Percentiles rank a stretch among this genome's conserved stretches.
Conservation (phyloP, 2,113 vertebrate species). For the Cynocephalus volans region DNA sequence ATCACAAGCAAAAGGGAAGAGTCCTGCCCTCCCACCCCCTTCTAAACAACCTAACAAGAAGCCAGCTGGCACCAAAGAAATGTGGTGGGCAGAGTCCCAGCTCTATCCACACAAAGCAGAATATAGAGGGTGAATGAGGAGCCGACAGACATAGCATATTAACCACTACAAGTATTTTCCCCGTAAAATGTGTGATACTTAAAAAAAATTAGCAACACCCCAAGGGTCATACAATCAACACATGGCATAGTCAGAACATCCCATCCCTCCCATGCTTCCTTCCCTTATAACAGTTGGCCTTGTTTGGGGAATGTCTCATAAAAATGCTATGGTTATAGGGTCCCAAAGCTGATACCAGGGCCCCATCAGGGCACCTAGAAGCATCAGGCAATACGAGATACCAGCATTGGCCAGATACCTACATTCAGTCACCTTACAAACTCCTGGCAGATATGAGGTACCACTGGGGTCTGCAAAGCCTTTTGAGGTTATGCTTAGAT, state of each 20-base stretch:
- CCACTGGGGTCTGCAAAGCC: background rate
- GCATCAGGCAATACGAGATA: background rate
- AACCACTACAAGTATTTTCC: background rate
- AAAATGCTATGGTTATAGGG: background rate
- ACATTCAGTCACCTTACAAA: background rate
- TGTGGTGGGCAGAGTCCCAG: background rate
- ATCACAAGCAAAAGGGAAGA: background rate
- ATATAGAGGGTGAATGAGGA: background rate
- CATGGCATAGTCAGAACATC: background rate
- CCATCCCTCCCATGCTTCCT: background rate
- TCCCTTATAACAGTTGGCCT: background rate
- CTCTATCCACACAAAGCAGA: background rate
- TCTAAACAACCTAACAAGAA: background rate
- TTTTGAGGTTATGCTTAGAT: background rate
- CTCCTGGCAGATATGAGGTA: background rate
- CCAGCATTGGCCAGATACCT: background rate
- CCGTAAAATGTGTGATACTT: constrained; percentile 4
- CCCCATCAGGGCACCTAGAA: background rate
- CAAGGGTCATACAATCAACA: background rate
- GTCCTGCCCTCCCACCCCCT: background rate
- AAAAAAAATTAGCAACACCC: background rate
- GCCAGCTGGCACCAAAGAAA: background rate
- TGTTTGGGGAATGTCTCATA: background rate
- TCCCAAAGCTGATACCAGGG: background rate
- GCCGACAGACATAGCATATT: background rate